Base-by-base conservation (phyloP, 2,888 invertebrate species). In the Drosophila testacea region DNA sequence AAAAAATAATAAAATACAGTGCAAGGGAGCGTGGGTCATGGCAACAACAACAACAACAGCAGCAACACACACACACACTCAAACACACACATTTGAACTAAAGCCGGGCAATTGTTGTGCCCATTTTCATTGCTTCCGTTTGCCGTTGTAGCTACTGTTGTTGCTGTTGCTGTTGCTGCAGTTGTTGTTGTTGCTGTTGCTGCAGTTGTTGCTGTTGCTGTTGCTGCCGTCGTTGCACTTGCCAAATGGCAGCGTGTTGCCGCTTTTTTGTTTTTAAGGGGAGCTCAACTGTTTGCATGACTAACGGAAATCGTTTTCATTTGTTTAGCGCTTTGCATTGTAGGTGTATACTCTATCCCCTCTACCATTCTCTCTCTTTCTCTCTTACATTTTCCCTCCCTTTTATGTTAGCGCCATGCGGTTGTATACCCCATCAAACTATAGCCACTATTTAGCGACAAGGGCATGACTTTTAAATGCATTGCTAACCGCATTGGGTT, bases 291-390 rank as follows among this genome's bases (percentile, higher is more conserved):
- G 77, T 73, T 86, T 81, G 81, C 86, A 83, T 86, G 86, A 83
- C 83, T 81, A 86, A 77, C 83, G 83, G 86, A 83, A 83, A 83
- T 85, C 70, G 73, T 85, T 85, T 85, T 85, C 83, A 83, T 83
- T 86, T 86, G 81, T 86, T 83, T 86, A 81, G 81, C 77, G 84
- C 73, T 66, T 67, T 60, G 27, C 62, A 52, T 72, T 69, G 62
- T 54, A 67, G 69, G 54, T 71, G 50, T 11, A 44, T 34, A 34
- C n/a, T 44, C 39, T 41, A 55, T 38, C 48, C 65, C 47, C 38
- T 6, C 56, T 11, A 22, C 1, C 3, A 7, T 2, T 5, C 42
- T 7, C 34, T 4, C 11, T 11, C 6, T 4, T 22, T 10, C 28
- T 10, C 30, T 7, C 16, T 13, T 4, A n/a, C 30, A 22, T 51